A percentile compares a stretch with the other conserved stretches of the same genome.
Conservation (phyloP, 2,113 vertebrate genomes). For the Chionis minor region DNA sequence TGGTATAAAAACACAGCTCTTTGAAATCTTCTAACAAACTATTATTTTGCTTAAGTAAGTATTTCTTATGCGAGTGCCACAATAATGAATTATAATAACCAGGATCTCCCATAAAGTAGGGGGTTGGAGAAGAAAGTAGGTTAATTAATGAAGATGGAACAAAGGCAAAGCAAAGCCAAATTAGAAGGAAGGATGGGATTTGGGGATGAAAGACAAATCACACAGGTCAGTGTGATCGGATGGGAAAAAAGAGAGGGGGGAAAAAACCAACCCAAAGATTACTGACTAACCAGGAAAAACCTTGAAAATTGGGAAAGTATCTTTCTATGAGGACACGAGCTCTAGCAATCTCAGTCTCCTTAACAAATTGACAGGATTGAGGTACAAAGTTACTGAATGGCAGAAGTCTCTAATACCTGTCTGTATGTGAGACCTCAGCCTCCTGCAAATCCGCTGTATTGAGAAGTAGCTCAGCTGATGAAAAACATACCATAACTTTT, state of each 20-base stretch:
- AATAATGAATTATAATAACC: background rate
- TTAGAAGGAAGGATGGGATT: background rate
- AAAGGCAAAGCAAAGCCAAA: background rate
- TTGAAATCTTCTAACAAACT: background rate
- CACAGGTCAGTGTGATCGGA: background rate
- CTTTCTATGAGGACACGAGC: too few relatives aligned
- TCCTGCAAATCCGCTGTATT: background rate
- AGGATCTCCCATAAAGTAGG: background rate
- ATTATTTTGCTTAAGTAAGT: background rate
- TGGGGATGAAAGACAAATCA: background rate
- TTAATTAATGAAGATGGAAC: background rate
- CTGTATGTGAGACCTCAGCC: background rate
- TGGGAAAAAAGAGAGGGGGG: rapidly evolving
- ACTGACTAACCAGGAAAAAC: background rate
- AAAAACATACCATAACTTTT: background rate
- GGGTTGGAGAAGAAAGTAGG: background rate
- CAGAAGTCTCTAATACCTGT: background rate
- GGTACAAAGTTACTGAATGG: background rate
- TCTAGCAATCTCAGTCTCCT: background rate
- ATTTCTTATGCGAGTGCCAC: background rate
- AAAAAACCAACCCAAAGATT: background rate
- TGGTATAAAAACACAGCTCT: background rate
- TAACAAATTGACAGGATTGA: background rate
- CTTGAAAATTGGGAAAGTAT: background rate
- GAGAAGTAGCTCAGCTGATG: background rate